Evolutionary conservation across 2,113 vertebrate genomes (phyloP).

Genomic region (Apodemus sylvaticus): DNA sequence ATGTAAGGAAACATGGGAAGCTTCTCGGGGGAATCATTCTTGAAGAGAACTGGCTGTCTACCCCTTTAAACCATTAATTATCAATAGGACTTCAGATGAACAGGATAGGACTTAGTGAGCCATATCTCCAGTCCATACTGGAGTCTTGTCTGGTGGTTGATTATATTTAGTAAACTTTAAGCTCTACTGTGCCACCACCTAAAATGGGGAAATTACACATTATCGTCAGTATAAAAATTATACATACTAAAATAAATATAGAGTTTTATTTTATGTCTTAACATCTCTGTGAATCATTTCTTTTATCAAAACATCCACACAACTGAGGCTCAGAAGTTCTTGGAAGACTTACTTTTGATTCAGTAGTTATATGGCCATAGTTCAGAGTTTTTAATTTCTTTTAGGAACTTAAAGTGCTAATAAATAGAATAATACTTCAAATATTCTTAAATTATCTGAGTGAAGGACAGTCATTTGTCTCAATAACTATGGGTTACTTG

Average conservation of each 20-base stretch:
- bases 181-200: background rate
- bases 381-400: background rate
- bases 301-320: background rate
- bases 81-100: background rate
- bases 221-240: background rate
- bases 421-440: background rate
- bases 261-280: background rate
- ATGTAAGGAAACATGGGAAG: background rate
- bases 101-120: background rate
- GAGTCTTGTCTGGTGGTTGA: background rate
- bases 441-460: background rate
- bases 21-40: background rate
- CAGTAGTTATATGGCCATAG: background rate
- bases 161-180: background rate
- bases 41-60: background rate
- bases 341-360: background rate
- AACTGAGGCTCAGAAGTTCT: background rate
- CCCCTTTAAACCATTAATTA: background rate
- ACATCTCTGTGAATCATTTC: background rate
- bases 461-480: background rate
- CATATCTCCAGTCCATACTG: background rate
- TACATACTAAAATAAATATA: background rate
- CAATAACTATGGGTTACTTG: background rate
- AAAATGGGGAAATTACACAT: background rate
- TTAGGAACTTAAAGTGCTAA: conserved; percentile 39